These are phyloP conservation scores for Antigone vipio DNA, from an alignment of 2,113 vertebrate species.

Conservation along the genomic window DNA sequence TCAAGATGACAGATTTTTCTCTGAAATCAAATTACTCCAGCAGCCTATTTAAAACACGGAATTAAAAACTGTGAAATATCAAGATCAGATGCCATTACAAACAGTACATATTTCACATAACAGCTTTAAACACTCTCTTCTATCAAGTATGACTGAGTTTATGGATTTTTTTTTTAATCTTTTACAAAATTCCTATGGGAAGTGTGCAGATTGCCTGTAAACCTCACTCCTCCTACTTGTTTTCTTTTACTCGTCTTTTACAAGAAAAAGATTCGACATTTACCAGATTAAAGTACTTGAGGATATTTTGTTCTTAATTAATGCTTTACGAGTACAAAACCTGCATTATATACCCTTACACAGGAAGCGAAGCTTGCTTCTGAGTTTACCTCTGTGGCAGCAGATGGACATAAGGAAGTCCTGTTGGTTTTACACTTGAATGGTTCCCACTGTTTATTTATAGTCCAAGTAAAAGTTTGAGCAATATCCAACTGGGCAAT, in stretches of 20 bases:
- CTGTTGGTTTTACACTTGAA: neutral
- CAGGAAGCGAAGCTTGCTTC: neutral
- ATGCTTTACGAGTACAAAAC: neutral
- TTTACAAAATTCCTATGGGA: neutral
- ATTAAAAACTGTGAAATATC: neutral
- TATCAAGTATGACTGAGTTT: neutral
- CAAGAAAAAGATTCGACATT: neutral
- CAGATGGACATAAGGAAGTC: neutral
- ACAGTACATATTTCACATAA: neutral
- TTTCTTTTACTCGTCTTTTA: neutral
- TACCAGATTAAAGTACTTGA: neutral
- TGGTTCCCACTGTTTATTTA: neutral
- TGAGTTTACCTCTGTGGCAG: neutral
- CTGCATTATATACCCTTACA: neutral
- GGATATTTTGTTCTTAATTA: neutral
- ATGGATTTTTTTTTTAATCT: neutral
- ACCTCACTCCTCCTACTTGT: neutral
- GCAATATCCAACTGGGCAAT: neutral
- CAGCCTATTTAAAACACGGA: constrained; percentile 5
- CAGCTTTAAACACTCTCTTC: neutral
- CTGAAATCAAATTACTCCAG: constrained; percentile 21
- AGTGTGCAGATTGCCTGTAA: neutral
- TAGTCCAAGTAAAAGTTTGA: neutral
- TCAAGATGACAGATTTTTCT: constrained; percentile 29
- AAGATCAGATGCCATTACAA: constrained; percentile 14